Evolutionary conservation across 2,797 vertebrate genomes (phyloP).

Genomic region (Manis javanica): DNA sequence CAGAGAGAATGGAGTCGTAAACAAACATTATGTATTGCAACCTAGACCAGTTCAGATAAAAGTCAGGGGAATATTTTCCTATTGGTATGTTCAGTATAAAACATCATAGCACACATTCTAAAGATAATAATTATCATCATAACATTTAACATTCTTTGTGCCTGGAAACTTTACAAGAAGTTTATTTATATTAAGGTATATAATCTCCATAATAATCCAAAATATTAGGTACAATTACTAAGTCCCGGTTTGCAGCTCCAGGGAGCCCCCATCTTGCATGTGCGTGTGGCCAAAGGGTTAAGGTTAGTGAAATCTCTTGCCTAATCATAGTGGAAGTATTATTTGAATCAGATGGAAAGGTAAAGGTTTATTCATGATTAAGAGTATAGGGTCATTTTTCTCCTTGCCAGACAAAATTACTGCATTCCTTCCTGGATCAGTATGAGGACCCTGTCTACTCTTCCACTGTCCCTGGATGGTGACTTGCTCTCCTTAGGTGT

Average conservation of each 20-base stretch:
- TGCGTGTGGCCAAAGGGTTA: neutral
- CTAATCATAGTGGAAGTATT: neutral
- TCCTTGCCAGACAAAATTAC: neutral
- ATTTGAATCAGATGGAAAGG: neutral
- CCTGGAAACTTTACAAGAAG: neutral
- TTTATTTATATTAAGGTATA: neutral
- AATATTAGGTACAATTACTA: neutral
- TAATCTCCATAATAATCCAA: neutral
- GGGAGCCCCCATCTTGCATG: neutral
- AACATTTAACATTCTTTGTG: neutral
- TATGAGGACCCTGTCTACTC: neutral
- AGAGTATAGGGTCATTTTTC: neutral
- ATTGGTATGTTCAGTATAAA: neutral
- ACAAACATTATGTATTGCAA: neutral
- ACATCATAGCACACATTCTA: neutral
- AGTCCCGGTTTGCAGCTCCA: neutral
- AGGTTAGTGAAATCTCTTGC: neutral
- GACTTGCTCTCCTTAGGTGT: neutral
- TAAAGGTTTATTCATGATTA: neutral
- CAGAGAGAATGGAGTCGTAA: neutral
- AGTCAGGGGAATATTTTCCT: neutral
- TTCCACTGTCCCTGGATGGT: neutral
- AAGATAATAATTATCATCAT: constrained; percentile 1
- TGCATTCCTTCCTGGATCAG: neutral
- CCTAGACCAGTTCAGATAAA: neutral